These are phyloP conservation scores for Porites australiensis DNA, from an alignment of 64 coral and sea anemone genomes.

Conservation along the genomic window DNA sequence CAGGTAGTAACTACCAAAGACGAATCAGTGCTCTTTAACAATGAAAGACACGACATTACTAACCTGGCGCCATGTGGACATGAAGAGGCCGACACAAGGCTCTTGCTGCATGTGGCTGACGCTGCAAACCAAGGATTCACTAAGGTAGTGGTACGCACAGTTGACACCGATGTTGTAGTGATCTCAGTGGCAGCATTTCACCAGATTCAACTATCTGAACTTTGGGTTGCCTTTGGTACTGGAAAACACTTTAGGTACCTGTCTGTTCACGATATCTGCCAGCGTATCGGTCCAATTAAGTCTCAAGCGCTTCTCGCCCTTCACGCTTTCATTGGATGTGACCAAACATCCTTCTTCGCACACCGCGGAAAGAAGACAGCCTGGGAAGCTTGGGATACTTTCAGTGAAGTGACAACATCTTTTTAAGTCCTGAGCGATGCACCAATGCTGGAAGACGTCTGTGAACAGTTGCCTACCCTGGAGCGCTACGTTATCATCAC, in stretches of 20 bases:
- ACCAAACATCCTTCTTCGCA: conserved; percentile 32
- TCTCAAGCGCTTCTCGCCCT: conserved; percentile 43
- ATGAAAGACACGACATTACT: background rate
- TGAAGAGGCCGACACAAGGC: conserved; percentile 58
- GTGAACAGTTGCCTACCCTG: background rate
- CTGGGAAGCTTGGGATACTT: conserved; percentile 55
- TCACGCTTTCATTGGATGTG: conserved; percentile 67
- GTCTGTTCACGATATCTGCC: conserved; percentile 4
- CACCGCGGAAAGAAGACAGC: conserved; percentile 57
- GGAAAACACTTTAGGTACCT: conserved; percentile 52
- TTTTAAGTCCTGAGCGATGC: background rate
- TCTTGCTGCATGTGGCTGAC: conserved; percentile 50
- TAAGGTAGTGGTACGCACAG: conserved; percentile 35
- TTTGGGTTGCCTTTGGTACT: conserved; percentile 60
- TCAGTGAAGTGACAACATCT: conserved; percentile 6
- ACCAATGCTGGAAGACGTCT: background rate
- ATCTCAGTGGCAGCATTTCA: conserved; percentile 18
- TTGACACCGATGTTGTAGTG: conserved; percentile 40
- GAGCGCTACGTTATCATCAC: conserved; percentile 34
- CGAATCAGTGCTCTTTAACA: conserved; percentile 44
- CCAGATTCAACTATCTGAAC: background rate
- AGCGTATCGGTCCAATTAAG: conserved; percentile 21
- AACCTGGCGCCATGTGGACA: conserved; percentile 18
- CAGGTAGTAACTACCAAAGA: conserved; percentile 36
- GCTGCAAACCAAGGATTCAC: background rate